Percentiles rank a stretch among this genome's conserved stretches.
Evolutionary conservation across 2,113 vertebrate species (phyloP).

Genomic region (Anguilla japonica): DNA sequence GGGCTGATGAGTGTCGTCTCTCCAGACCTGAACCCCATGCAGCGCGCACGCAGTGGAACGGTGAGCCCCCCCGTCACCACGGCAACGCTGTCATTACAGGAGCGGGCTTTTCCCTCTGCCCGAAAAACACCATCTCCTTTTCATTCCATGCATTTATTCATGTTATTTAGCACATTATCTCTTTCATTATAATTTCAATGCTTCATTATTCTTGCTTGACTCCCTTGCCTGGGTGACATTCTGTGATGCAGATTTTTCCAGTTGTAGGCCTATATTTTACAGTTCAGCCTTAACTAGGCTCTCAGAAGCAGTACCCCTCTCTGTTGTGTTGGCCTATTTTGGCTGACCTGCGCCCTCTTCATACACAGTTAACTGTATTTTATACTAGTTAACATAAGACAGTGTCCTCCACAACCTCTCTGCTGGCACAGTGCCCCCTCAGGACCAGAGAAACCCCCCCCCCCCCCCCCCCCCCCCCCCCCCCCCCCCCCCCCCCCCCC

Average conservation of each 20-base stretch:
- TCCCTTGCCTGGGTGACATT: too few species aligned
- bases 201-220: too few species aligned
- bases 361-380: too few species aligned
- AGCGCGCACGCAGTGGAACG: conserved; percentile 88
- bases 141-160: background rate
- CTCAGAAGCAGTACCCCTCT: background rate
- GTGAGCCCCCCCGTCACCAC: conserved; percentile 70
- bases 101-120: background rate
- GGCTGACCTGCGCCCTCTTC: too few species aligned
- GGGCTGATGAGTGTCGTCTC: conserved; percentile 94
- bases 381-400: too few species aligned
- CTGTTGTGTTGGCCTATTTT: background rate
- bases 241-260: background rate
- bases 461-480: background rate
- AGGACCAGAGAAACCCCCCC: background rate
- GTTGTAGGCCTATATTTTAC: background rate
- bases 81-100: background rate
- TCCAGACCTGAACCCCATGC: conserved; percentile 84
- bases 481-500: background rate
- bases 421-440: background rate
- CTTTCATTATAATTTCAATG: background rate
- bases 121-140: background rate
- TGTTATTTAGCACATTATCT: background rate
- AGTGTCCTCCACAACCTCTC: background rate
- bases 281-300: background rate